A percentile compares a stretch with the other conserved stretches of the same genome.
These are phyloP conservation scores for Mola mola DNA, from an alignment of 2,113 vertebrate genomes.

Conservation along the genomic window DNA sequence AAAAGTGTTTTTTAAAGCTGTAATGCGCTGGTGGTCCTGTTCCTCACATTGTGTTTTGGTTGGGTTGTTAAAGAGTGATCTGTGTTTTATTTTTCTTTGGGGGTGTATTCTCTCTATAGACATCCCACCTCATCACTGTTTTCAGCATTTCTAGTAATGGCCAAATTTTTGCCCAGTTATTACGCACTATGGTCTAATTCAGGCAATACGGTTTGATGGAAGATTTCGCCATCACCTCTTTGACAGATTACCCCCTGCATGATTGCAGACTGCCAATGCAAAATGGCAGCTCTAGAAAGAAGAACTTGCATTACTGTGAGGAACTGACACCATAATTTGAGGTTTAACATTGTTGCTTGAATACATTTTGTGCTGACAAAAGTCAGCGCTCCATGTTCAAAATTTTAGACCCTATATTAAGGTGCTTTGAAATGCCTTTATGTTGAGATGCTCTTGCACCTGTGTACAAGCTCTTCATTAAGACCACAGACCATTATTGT, in stretches of 20 bases:
- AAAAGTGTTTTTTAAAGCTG: background rate
- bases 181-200: too few species aligned
- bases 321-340: constrained; percentile 46
- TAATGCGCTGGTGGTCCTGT: background rate
- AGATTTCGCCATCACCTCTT: background rate
- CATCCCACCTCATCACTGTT: background rate
- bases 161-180: background rate
- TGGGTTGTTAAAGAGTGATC: too few species aligned
- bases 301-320: constrained; percentile 62
- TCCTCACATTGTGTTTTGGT: background rate
- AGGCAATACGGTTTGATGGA: too few species aligned
- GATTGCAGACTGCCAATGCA: background rate
- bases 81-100: too few species aligned
- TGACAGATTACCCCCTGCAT: constrained; percentile 9
- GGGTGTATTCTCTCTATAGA: too few species aligned
- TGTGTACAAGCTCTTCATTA: constrained; percentile 6
- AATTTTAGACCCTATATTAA: background rate
- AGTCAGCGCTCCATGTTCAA: too few species aligned
- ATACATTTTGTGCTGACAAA: constrained; percentile 20
- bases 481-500: background rate
- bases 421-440: background rate
- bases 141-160: background rate
- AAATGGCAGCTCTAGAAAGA: constrained; percentile 50
- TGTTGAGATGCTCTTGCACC: constrained; percentile 17
- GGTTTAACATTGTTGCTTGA: background rate